Evolutionary conservation across 2,888 invertebrate species (phyloP).

Genomic region (Sturmia bella): DNA sequence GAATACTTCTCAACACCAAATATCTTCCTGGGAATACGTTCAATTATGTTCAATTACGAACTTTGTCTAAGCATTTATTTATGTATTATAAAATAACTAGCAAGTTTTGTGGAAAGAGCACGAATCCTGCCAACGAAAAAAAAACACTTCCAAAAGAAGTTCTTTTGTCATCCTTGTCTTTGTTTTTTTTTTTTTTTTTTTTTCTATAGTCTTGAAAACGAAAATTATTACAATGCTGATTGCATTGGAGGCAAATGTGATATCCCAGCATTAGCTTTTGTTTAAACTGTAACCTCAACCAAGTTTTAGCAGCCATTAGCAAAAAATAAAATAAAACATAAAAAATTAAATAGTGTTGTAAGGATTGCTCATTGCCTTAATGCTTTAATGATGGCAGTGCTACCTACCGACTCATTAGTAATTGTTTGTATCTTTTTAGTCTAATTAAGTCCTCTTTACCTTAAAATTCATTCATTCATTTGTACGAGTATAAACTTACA

Average conservation of each 20-base stretch:
- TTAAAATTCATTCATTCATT: slow-evolving; percentile 55
- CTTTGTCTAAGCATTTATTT: too few relatives aligned
- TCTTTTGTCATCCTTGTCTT: neutral
- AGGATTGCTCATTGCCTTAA: slow-evolving; percentile 42
- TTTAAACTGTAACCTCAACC: slow-evolving; percentile 57
- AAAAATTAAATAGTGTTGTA: slow-evolving; percentile 1
- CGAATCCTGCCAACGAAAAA: neutral
- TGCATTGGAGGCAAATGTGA: slow-evolving; percentile 21
- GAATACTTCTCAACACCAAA: too few relatives aligned
- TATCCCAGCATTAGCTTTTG: slow-evolving; percentile 56
- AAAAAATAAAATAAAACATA: neutral
- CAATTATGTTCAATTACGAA: too few relatives aligned
- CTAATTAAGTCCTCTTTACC: slow-evolving; percentile 68
- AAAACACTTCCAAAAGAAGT: slow-evolving; percentile 11
- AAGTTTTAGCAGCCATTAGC: slow-evolving; percentile 27
- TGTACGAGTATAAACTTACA: slow-evolving; percentile 15
- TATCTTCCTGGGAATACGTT: too few relatives aligned
- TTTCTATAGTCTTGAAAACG: slow-evolving; percentile 2
- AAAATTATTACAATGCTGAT: slow-evolving; percentile 27
- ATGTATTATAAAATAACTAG: too few relatives aligned
- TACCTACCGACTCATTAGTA: slow-evolving; percentile 54
- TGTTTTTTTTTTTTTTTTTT: slow-evolving; percentile 2
- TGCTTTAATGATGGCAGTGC: slow-evolving; percentile 33
- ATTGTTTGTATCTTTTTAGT: slow-evolving; percentile 54
- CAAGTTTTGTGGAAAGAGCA: too few relatives aligned